Conservation (phyloP, 2,888 invertebrate species). For the Caenorhabditis sp. region DNA sequence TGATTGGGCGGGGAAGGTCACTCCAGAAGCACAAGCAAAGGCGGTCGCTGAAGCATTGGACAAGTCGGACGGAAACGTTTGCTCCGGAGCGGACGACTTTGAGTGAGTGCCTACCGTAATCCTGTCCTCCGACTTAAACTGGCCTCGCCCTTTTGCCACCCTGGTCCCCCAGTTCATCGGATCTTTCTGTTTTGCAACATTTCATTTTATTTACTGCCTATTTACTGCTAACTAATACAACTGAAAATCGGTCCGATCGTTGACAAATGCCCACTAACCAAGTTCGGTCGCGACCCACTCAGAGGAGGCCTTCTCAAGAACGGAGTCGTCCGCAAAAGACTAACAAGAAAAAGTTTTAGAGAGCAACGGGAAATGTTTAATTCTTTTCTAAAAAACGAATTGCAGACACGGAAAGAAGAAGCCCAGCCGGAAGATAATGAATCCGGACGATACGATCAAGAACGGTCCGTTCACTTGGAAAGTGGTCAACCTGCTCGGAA, state of each 20-base stretch:
- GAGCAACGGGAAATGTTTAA: background rate
- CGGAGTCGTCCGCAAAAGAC: constrained; percentile 12
- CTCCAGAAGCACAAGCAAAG: background rate
- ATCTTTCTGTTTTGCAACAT: background rate
- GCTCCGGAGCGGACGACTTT: constrained; percentile 45
- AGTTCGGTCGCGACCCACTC: background rate
- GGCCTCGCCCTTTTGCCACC: no score
- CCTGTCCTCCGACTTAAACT: no score
- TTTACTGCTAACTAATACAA: background rate
- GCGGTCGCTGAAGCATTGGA: constrained; percentile 8
- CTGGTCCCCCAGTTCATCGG: background rate
- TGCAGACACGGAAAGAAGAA: constrained; percentile 22
- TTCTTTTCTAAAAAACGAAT: no score
- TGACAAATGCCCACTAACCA: background rate
- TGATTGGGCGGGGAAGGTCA: constrained; percentile 35
- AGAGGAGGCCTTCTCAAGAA: background rate
- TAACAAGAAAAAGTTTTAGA: constrained; percentile 3
- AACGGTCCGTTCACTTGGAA: constrained; percentile 38
- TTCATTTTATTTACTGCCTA: background rate
- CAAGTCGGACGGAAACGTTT: constrained; percentile 21
- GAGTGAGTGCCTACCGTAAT: background rate
- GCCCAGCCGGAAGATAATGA: constrained; percentile 39
- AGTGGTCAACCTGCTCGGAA: constrained; percentile 48
- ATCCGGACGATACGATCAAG: constrained; percentile 24
- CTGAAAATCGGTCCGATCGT: constrained; percentile 20